phyloP scores from a whole-genome alignment of 2,888 invertebrate species.

The Calephelis perditalis region DNA sequence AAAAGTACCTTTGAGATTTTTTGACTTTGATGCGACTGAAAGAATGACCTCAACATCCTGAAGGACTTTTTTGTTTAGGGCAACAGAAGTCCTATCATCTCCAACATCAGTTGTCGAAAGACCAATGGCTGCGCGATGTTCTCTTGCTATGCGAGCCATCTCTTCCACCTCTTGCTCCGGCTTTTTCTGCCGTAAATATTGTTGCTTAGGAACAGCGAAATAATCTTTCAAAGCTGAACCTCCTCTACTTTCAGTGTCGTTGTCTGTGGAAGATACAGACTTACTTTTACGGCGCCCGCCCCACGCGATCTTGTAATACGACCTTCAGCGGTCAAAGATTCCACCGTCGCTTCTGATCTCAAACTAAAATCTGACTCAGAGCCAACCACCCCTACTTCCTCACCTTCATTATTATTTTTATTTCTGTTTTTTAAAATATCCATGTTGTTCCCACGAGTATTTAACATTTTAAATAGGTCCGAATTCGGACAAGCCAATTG shows the following conservation, averaged over 20 bases:
- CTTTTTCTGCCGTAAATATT: too few species aligned
- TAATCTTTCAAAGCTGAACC: too few species aligned
- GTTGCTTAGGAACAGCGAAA: too few species aligned
- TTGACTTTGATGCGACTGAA: background rate
- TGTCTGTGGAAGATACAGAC: background rate
- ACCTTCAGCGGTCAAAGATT: conserved; percentile 14
- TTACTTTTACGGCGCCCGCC: conserved; percentile 18
- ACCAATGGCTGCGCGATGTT: background rate
- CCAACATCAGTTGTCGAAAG: background rate
- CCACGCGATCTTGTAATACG: conserved; percentile 3
- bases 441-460: too few species aligned
- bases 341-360: conserved; percentile 14
- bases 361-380: background rate
- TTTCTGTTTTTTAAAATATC: too few species aligned
- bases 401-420: too few species aligned
- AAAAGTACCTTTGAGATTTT: conserved; percentile 3
- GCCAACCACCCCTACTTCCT: too few species aligned
- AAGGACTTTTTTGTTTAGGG: background rate
- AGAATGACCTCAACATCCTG: background rate
- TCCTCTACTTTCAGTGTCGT: background rate
- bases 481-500: too few species aligned
- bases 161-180: too few species aligned
- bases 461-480: too few species aligned
- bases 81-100: background rate
- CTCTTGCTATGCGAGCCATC: too few species aligned